A percentile compares a stretch with the other conserved stretches of the same genome.
phyloP scores from a whole-genome alignment of 1,140 invertebrate genomes.

The Phenacoccus solenopsis region DNA sequence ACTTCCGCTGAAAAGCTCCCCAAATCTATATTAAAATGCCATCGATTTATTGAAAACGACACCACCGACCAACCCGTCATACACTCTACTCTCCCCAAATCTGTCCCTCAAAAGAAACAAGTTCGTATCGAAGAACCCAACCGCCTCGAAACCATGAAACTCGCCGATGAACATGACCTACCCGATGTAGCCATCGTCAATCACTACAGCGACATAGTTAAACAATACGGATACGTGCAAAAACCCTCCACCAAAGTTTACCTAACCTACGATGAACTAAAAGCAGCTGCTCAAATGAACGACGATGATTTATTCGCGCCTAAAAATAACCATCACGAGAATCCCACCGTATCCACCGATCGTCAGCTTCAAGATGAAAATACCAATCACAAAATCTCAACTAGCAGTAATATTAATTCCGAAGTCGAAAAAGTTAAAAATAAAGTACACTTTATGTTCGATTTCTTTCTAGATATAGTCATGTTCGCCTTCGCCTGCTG shows the following conservation, averaged over 20 bases:
- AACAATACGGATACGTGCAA: constrained; percentile 42
- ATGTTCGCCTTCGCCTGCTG: constrained; percentile 45
- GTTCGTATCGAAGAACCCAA: constrained; percentile 28
- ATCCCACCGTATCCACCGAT: background rate
- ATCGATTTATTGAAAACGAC: background rate
- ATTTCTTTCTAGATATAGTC: background rate
- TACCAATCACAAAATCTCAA: too few relatives aligned
- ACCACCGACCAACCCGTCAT: background rate
- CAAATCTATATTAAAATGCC: background rate
- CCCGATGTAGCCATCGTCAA: constrained; percentile 51
- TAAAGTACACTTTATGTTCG: background rate
- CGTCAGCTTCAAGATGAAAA: background rate
- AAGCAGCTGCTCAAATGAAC: constrained; percentile 42
- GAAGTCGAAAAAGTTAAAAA: background rate
- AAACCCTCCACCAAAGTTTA: constrained; percentile 42
- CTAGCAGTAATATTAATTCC: background rate
- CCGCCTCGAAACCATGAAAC: background rate
- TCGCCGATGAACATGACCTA: constrained; percentile 9
- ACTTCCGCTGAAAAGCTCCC: background rate
- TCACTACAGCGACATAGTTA: constrained; percentile 67
- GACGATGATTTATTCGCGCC: background rate
- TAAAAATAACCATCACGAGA: constrained; percentile 31
- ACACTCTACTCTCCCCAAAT: background rate
- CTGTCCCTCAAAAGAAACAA: constrained; percentile 21
- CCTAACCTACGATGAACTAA: constrained; percentile 47